phyloP scores from a whole-genome alignment of 2,113 vertebrate species.

The Rhinoderma darwinii region DNA sequence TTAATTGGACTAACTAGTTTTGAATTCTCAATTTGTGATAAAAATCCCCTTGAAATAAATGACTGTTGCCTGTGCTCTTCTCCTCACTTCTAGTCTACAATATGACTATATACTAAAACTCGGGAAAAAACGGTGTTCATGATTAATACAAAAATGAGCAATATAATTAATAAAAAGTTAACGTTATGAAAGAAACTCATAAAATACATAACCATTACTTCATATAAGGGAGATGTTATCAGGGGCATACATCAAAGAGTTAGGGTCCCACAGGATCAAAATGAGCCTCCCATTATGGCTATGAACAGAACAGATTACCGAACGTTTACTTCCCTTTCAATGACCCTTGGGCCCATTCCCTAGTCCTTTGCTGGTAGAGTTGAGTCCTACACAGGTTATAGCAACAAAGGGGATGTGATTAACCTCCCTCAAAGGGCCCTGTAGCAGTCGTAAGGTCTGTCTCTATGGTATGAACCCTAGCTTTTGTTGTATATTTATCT shows the following conservation, averaged over 20 bases:
- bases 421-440: too few species aligned
- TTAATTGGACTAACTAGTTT: constrained; percentile 10
- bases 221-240: neutral
- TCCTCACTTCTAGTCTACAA: neutral
- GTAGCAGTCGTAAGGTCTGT: too few species aligned
- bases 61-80: neutral
- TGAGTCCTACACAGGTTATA: neutral
- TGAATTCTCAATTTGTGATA: neutral
- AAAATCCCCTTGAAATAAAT: constrained; percentile 11
- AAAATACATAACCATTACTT: neutral
- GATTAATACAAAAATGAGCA: neutral
- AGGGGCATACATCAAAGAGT: neutral
- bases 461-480: too few species aligned
- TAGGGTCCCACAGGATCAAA: neutral
- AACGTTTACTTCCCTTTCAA: neutral
- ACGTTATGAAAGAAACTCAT: neutral
- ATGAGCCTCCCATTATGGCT: neutral
- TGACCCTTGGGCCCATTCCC: neutral
- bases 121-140: neutral
- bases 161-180: neutral
- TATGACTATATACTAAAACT: neutral
- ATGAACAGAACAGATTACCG: neutral
- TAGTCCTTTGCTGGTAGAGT: neutral
- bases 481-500: too few species aligned
- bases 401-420: too few species aligned